Conservation (phyloP, 2,113 vertebrate genomes). For the Ifrita kowaldi region DNA sequence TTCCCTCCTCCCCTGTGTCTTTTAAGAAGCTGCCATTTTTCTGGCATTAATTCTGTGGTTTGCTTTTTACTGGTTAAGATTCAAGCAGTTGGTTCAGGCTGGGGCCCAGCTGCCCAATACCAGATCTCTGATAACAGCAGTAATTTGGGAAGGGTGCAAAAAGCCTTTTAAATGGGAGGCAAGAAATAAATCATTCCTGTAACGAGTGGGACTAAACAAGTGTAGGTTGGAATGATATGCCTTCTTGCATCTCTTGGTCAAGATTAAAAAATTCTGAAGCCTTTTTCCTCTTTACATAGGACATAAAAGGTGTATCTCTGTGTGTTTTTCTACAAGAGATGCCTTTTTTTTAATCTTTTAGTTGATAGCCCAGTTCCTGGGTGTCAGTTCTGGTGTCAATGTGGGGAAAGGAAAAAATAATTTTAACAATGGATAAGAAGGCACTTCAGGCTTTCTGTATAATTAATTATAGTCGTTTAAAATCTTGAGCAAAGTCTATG, state of each 20-base stretch:
- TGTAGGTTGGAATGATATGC: background rate
- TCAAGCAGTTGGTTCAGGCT: background rate
- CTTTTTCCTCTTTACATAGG: background rate
- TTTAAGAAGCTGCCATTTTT: background rate
- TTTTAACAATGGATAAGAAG: background rate
- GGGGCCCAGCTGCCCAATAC: background rate
- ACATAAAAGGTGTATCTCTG: background rate
- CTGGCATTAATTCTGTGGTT: background rate
- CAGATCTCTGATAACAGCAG: background rate
- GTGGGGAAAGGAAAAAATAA: background rate
- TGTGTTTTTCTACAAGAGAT: background rate
- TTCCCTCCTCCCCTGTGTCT: background rate
- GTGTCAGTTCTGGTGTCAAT: background rate
- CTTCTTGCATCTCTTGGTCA: background rate
- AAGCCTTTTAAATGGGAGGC: background rate
- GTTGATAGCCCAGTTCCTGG: background rate
- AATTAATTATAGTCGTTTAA: constrained; percentile 32
- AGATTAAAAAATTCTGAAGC: background rate
- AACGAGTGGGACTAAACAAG: background rate
- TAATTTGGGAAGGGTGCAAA: background rate
- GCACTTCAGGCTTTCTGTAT: background rate
- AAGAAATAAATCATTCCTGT: background rate
- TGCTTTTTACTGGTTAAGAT: background rate
- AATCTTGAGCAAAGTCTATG: background rate
- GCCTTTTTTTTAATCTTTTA: background rate